Evolutionary conservation across 2,113 vertebrate genomes (phyloP), one percentile per base, ranked within the genome.

Genomic region (Carassius gibelio): DNA sequence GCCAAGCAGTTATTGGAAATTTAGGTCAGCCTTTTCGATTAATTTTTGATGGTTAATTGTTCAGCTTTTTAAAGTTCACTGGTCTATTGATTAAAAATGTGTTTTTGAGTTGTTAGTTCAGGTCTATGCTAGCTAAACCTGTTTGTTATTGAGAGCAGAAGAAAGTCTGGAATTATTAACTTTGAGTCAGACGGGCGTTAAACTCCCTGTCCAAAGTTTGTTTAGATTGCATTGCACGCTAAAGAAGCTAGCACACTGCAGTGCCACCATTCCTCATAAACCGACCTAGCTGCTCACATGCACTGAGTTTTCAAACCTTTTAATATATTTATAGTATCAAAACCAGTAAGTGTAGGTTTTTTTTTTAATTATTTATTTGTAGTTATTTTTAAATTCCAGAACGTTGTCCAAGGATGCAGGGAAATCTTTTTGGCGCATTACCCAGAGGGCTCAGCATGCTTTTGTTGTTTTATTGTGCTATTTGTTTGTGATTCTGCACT

Each of bases 161-260:
- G 50, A 59, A 82, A 55, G 64, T 71, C 2, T 26, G 68, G 50
- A 85, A 80, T 85, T 14, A 85, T 85, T 85, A 61, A 80, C 75
- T 62, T 48, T 30, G 50, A 55, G 66, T 8, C 15, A 38, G 30
- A 72, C 3, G 34, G 83, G 21, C 34, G 8, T 80, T 59, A 61
- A 42, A 85, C 30, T 26, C 17, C 6, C 2, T 26, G 62, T 57
- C 30, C 75, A 85, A 79, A 69, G 84, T 42, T 85, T 71, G 84
- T 50, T 72, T 85, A 0, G 38, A 48, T 74, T 38, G 26, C 52
- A 19, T 75, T 13, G 57, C 68, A 55, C 1, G 5, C 55, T 4
- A 30, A 26, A 61, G 26, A 0, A 50, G 34, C 50, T 45, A 30
- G 48, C 48, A 4, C 23, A 48, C 38, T 30, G 57, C 71, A 2